Conservation (phyloP, 2,113 vertebrate genomes). For the Brachypodius melanocephalos region DNA sequence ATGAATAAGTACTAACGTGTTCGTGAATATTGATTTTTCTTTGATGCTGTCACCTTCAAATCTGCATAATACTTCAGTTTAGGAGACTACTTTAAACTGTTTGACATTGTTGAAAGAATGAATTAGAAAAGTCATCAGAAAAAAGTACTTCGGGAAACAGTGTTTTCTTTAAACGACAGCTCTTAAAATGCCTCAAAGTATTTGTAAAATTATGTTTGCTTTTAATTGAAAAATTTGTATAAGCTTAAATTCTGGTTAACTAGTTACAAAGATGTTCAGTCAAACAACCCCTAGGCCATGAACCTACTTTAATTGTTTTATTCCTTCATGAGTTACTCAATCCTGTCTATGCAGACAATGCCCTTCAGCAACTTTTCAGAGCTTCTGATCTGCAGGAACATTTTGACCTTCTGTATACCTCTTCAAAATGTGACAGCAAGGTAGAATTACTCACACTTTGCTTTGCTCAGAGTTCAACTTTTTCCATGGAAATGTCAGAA, state of each 20-base stretch:
- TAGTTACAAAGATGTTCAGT: neutral
- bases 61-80: neutral
- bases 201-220: neutral
- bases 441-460: neutral
- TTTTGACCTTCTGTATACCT: neutral
- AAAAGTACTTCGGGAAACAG: neutral
- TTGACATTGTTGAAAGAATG: neutral
- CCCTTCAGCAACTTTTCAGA: neutral
- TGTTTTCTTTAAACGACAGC: neutral
- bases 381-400: neutral
- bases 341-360: neutral
- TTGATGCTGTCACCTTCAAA: neutral
- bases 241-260: neutral
- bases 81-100: neutral
- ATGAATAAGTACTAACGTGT: neutral
- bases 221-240: neutral
- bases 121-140: neutral
- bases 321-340: neutral
- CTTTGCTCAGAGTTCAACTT: neutral
- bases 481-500: neutral
- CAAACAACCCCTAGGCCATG: neutral
- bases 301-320: neutral
- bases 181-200: neutral
- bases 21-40: neutral
- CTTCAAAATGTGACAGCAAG: constrained; percentile 13